Evolutionary conservation across 2,888 invertebrate species (phyloP), one percentile per base, ranked within the genome.

Genomic region (Steromphala cineraria): DNA sequence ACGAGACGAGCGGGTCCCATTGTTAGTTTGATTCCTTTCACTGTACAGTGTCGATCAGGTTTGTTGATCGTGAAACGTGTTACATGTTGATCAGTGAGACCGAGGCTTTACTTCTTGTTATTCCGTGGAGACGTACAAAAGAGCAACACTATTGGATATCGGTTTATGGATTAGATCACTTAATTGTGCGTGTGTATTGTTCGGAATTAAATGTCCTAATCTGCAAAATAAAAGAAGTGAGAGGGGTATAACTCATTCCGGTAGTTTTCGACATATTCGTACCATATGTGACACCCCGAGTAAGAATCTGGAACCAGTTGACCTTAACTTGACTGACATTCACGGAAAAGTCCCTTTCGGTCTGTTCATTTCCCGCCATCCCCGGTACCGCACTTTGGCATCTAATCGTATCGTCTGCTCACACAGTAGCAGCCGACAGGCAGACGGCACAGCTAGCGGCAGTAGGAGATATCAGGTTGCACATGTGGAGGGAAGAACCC

Each of bases 401-500:
- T 46, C 46, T 46, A 46, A 46, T 71, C 71, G 36, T 40, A 71
- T 40, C 71, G 71, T 40, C 40, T 71, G 71, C 71, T 71, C 36
- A 40, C 53, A 53, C 76, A 55, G 76, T 76, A 76, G 76, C 76
- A 76, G 76, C 53, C 76, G 76, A 55, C 46, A 46, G 46, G 46
- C 46, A 46, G 46, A 46, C 46, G 46, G 46, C 46, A 46, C 7
- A 74, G 53, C 53, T 76, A 19, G 76, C 76, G 53, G 53, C 53
- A 55, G 55, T 31, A 53, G 75, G 53, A 76, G 76, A 55, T 76
- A 76, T 76, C 76, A 55, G 36, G 76, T 76, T 76, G 55, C 76
- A 55, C 36, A 40, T 74, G 74, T 76, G 76, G 17, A 46, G 46
- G 76, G 76, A 24, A 76, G 53, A 28, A 55, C 53, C 55, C n/a